Conservation (phyloP, 1,140 invertebrate genomes). For the Zaprionus africanus region DNA sequence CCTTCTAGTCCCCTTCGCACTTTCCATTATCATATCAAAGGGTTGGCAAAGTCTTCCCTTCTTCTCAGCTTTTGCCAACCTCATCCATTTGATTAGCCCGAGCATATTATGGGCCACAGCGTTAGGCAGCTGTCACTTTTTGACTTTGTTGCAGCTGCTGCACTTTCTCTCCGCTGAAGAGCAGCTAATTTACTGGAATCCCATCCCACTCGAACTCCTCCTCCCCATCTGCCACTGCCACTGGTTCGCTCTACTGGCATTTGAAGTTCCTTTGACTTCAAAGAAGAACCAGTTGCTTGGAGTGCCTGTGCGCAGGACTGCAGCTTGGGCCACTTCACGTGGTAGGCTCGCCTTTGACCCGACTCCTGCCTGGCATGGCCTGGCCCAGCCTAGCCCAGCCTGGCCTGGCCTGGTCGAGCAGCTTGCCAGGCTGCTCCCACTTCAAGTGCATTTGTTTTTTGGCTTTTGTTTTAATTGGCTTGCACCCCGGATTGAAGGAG, state of each 20-base stretch:
- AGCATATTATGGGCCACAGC: constrained; percentile 25
- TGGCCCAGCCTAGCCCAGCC: constrained; percentile 15
- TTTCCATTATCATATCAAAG: constrained; percentile 19
- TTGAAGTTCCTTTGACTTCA: constrained; percentile 73
- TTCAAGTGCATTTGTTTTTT: constrained; percentile 81
- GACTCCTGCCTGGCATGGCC: constrained; percentile 10
- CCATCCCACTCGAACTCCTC: constrained; percentile 5
- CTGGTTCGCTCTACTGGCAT: constrained; percentile 14
- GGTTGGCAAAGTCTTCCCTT: not conserved
- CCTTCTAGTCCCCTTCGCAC: no score
- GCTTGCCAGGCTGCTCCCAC: constrained; percentile 16
- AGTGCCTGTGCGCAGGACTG: constrained; percentile 48
- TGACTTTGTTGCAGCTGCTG: constrained; percentile 13
- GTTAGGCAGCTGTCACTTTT: constrained; percentile 51
- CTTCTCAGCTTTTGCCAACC: not conserved
- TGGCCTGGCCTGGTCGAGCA: constrained; percentile 17
- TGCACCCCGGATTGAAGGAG: constrained; percentile 67
- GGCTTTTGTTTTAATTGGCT: constrained; percentile 82
- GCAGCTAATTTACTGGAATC: constrained; percentile 74
- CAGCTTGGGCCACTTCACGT: constrained; percentile 62
- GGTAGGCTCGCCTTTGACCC: constrained; percentile 70
- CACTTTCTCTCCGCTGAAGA: constrained; percentile 39
- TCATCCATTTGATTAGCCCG: constrained; percentile 45
- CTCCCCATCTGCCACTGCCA: not conserved
- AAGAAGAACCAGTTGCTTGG: constrained; percentile 80